Evolutionary conservation across 2,888 invertebrate species (phyloP).

Genomic region (Protonemura montana): DNA sequence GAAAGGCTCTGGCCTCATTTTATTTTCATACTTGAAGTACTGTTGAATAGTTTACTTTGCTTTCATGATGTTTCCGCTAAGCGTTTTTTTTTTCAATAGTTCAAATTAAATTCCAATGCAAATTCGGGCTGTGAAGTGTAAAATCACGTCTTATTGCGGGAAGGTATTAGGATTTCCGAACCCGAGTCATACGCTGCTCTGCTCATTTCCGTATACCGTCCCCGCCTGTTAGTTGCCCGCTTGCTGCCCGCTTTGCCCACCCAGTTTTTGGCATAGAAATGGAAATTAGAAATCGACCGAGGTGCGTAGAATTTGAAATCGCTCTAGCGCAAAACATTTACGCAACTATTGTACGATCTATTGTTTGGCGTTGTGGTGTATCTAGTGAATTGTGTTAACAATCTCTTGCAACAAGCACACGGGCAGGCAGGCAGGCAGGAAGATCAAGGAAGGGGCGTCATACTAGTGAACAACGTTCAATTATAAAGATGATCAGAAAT

Average conservation of each 20-base stretch:
- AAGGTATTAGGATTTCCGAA: not conserved
- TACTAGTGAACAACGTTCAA: not conserved
- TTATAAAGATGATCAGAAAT: not conserved
- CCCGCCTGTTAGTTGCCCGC: not conserved
- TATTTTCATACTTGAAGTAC: conserved; percentile 26
- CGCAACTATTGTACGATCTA: not conserved
- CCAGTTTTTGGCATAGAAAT: conserved; percentile 7
- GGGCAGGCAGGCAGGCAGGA: not conserved
- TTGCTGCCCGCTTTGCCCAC: not conserved
- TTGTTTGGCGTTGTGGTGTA: not conserved
- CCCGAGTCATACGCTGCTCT: not conserved
- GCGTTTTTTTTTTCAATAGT: conserved; percentile 20
- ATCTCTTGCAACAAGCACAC: not conserved
- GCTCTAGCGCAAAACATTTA: not conserved
- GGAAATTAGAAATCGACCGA: conserved; percentile 12
- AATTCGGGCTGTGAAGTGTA: conserved; percentile 12
- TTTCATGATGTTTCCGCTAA: conserved; percentile 41
- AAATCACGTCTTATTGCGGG: not conserved
- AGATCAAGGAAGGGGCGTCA: conserved; percentile 7
- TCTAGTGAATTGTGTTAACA: not conserved
- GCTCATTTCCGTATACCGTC: not conserved
- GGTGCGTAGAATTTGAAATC: not conserved
- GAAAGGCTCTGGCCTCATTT: conserved; percentile 41
- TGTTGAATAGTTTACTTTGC: conserved; percentile 35
- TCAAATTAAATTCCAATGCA: conserved; percentile 23